Evolutionary conservation across 2,113 vertebrate genomes (phyloP).

Genomic region (Micronycteris hirsuta): DNA sequence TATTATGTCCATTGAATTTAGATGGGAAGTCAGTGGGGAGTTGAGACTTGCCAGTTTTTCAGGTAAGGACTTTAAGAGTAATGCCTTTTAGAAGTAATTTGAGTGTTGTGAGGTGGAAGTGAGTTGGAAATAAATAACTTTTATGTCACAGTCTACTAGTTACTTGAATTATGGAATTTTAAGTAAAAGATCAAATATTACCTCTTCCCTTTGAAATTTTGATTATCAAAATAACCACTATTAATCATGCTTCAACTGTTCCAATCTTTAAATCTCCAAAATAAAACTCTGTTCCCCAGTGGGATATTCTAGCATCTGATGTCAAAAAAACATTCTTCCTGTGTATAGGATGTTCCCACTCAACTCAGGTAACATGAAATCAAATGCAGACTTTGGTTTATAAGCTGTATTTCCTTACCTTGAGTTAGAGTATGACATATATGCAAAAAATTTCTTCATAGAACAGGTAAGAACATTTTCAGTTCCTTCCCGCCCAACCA

Average conservation of each 20-base stretch:
- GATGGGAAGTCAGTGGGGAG: not conserved
- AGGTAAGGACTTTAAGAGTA: not conserved
- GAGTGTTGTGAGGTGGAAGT: not conserved
- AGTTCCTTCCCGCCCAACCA: not conserved
- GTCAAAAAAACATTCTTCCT: not conserved
- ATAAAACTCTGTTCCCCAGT: not conserved
- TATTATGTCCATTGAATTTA: not conserved
- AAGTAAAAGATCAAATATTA: not conserved
- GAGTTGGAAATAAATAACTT: not conserved
- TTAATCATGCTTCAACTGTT: not conserved
- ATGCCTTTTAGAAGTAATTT: not conserved
- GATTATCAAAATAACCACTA: not conserved
- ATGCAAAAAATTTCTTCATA: not conserved
- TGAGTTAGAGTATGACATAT: not conserved
- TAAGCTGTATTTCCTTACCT: not conserved
- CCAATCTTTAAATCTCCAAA: not conserved
- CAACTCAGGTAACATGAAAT: not conserved
- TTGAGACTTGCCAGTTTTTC: not conserved
- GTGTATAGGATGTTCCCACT: not conserved
- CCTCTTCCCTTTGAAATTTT: not conserved
- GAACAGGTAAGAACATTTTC: not conserved
- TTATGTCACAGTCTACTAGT: not conserved
- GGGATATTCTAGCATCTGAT: not conserved
- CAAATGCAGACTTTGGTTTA: not conserved
- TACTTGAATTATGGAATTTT: conserved; percentile 4